Conservation (phyloP, 2,113 vertebrate genomes). For the Buteo buteo region DNA sequence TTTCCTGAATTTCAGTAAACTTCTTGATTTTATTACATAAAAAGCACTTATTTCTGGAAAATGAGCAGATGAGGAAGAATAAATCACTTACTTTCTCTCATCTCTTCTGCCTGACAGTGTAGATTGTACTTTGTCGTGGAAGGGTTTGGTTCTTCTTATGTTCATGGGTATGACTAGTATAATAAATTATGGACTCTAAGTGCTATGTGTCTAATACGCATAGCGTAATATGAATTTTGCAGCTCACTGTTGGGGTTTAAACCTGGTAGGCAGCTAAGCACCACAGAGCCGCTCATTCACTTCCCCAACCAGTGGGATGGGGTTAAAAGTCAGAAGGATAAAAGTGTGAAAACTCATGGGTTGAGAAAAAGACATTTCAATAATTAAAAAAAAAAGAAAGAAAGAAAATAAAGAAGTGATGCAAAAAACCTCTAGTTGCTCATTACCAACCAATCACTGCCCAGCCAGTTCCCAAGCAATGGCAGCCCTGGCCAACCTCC, state of each 20-base stretch:
- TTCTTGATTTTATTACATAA: not conserved
- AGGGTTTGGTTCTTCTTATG: not conserved
- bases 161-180: not conserved
- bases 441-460: not conserved
- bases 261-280: not conserved
- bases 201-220: not conserved
- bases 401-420: not conserved
- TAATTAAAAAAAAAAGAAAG: not conserved
- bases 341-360: not conserved
- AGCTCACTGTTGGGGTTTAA: not conserved
- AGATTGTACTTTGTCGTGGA: not conserved
- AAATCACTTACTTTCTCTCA: not conserved
- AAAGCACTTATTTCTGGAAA: not conserved
- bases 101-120: not conserved
- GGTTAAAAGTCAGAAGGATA: not conserved
- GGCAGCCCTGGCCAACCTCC: not conserved
- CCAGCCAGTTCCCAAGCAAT: not conserved
- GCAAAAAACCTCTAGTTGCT: not conserved
- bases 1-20: not conserved
- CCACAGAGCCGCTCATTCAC: rapidly evolving
- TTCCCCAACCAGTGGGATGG: not conserved
- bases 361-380: not conserved
- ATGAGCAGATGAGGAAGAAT: not conserved
- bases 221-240: not conserved
- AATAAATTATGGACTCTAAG: not conserved